Base-by-base conservation (phyloP, 37 sponge, comb jelly and placozoan species). In the Ephydatia muelleri region DNA sequence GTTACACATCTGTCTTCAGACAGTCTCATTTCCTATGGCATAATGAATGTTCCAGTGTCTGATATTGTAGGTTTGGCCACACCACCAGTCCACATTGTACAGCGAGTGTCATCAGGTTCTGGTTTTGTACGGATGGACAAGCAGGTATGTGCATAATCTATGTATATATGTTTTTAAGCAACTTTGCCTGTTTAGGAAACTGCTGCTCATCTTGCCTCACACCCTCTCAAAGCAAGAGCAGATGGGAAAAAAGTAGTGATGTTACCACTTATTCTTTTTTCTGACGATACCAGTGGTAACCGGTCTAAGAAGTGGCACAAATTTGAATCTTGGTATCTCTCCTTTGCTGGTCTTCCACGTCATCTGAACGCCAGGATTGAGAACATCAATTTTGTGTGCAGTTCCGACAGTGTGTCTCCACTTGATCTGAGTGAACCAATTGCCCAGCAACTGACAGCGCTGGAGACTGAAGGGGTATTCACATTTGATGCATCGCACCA, bases 281-380 rank as follows among this genome's bases (percentile, higher is more conserved):
- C 68, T 6, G 80, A 79, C 64, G 80, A 79, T 13, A 79, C 66
- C 31, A 79, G 80, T 79, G 66, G 80, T 29, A 79, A 79, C 33
- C 30, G 57, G 34, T 79, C 66, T 28, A 65, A 65, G 32, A 79
- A 79, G 43, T 79, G 80, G 80, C 64, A 79, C 32, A 64, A 57
- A 32, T 79, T 79, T n/a, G 65, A 79, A 28, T n/a, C 27, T 13
- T 79, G 80, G 80, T 79, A 65, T 79, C 65, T 79, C 26, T 12
- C 57, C 6, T 65, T 79, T 57, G 80, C 80, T 65, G 80, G 65
- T 43, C 33, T 79, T 32, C 80, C 80, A 57, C 57, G 16, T 57
- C 57, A 57, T 57, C 57, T 71, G 11, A 35, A 34, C 29, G 23
- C 33, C 32, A 71, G 33, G 30, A 71, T 34, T 71, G 30, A 35